A percentile compares a stretch with the other conserved stretches of the same genome.
Conservation (phyloP, 2,113 vertebrate species). For the Dunckerocampus dactyliophorus region DNA sequence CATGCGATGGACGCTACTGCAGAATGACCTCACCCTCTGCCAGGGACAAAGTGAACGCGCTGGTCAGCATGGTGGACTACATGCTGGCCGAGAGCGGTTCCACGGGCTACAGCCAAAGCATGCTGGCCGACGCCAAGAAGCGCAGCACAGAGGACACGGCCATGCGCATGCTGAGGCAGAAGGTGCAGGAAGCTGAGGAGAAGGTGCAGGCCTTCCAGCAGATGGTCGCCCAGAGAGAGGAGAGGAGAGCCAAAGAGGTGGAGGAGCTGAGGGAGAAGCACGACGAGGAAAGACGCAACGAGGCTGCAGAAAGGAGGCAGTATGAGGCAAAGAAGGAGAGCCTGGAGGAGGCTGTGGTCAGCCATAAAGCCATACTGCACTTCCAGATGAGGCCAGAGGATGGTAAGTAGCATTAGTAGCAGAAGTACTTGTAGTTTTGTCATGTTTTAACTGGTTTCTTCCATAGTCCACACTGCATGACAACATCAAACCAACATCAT, state of each 20-base stretch:
- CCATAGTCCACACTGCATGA: background rate
- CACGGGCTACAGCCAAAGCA: slow-evolving; percentile 28
- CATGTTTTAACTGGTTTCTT: background rate
- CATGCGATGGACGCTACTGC: slow-evolving; percentile 34
- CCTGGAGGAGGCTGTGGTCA: slow-evolving; percentile 37
- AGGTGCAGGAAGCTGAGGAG: slow-evolving; percentile 21
- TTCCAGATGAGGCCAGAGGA: slow-evolving; percentile 9
- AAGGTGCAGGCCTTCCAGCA: slow-evolving; percentile 19
- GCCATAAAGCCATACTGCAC: slow-evolving; percentile 33
- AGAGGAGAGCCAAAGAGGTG: slow-evolving; percentile 23
- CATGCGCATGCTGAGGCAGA: slow-evolving; percentile 28
- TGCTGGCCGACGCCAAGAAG: slow-evolving; percentile 15
- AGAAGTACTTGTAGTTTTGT: no score
- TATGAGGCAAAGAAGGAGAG: slow-evolving; percentile 20
- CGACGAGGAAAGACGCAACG: slow-evolving; percentile 30
- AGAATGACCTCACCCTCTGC: background rate
- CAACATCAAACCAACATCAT: no score
- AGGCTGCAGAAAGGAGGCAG: slow-evolving; percentile 13
- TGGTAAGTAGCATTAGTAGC: slow-evolving; percentile 10
- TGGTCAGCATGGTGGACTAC: slow-evolving; percentile 28
- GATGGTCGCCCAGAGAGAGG: slow-evolving; percentile 18
- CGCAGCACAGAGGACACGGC: slow-evolving; percentile 15
- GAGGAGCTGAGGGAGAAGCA: slow-evolving; percentile 38
- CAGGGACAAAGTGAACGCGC: background rate
- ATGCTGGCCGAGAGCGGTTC: slow-evolving; percentile 2